Conservation (phyloP, 2,888 invertebrate species). For the Drosophila ustulata region DNA sequence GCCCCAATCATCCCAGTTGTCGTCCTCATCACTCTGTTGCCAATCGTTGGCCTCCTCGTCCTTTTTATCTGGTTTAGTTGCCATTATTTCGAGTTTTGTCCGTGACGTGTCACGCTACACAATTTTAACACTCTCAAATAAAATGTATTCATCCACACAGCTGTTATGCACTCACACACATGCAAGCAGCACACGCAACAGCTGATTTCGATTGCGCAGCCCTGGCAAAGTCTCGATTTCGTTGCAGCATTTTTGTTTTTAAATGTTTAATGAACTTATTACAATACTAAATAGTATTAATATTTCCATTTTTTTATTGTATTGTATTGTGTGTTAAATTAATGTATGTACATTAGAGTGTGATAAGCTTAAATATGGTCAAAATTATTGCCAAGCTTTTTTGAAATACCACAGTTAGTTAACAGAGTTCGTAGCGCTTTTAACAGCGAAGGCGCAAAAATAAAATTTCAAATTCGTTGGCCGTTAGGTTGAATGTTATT, state of each 20-base stretch:
- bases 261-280: not conserved
- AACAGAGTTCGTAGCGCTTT: not conserved
- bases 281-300: not conserved
- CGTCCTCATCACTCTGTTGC: slow-evolving; percentile 76
- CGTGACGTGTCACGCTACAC: slow-evolving; percentile 51
- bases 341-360: not conserved
- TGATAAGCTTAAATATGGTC: not conserved
- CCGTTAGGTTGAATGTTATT: too few species aligned
- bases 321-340: not conserved
- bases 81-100: slow-evolving; percentile 49
- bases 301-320: not conserved
- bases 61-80: slow-evolving; percentile 48
- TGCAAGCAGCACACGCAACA: not conserved
- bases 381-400: slow-evolving; percentile 10
- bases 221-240: not conserved
- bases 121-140: slow-evolving; percentile 1
- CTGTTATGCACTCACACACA: not conserved
- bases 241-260: not conserved
- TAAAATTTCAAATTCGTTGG: not conserved
- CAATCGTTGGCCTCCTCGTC: slow-evolving; percentile 60
- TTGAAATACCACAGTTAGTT: slow-evolving; percentile 23
- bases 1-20: slow-evolving; percentile 82
- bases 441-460: not conserved
- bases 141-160: slow-evolving; percentile 19
- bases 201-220: not conserved